Evolutionary conservation across 2,113 vertebrate species (phyloP), one percentile per base, ranked within the genome.

Genomic region (Panthera tigris): DNA sequence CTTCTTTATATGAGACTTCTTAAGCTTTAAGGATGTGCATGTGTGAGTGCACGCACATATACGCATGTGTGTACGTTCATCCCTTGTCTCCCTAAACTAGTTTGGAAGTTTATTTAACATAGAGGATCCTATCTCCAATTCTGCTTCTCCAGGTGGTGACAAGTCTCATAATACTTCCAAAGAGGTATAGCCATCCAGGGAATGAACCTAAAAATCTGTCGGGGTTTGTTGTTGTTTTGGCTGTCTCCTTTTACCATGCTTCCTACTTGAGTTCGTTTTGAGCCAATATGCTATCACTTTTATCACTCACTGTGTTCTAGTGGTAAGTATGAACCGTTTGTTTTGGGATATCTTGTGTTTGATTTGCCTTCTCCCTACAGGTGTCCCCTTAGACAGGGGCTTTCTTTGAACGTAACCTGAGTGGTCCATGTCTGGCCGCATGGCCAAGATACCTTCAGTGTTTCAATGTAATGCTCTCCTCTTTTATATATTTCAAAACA

Each of bases 401-500:
- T 92, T 73, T 82, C 71, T 68, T 39, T 57, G 48, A 79, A 31
- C 71, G 14, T 89, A 73, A 36, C 31, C 7, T 39, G 52, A 86
- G 48, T 65, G 55, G 29, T 33, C 55, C 21, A 0, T 14, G 0
- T 79, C 66, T 93, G 55, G 52, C 52, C 71, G 14, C 3, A 0
- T 74, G 82, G 80, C 52, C 39, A 85, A 78, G 48, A 29, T 94
- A 4, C 65, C 13, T 87, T 89, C 31, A 63, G 21, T 48, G 31
- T 91, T 89, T 89, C 23, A 36, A 9, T 71, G 18, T 90, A 87
- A 96, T 39, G 27, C 4, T 76, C 52, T 86, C 52, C 85, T 97
- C 65, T 82, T 97, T 91, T 1, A 93, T 97, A 89, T 85, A 97
- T 27, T 97, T 96, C 23, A 23, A 50, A 91, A 86, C 87, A 99